phyloP scores from a whole-genome alignment of 1,140 invertebrate genomes.

The Wasmannia auropunctata region DNA sequence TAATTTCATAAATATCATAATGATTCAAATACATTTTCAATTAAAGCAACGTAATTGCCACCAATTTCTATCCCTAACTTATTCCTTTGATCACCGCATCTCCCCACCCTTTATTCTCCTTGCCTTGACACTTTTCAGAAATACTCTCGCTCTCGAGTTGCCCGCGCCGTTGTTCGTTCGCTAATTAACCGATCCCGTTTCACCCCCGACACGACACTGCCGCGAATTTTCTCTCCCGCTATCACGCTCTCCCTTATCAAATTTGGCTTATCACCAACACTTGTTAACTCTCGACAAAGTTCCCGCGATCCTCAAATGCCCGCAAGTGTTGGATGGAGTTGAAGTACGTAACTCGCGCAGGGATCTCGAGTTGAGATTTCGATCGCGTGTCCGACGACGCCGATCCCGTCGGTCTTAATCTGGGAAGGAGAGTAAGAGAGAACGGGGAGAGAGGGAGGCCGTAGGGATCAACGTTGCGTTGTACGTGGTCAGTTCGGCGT shows the following conservation, averaged over 20 bases:
- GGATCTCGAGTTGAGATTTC: background rate
- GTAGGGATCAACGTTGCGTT: slow-evolving; percentile 63
- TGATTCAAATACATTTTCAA: background rate
- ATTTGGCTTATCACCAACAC: slow-evolving; percentile 30
- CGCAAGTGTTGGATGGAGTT: background rate
- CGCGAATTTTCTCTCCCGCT: slow-evolving; percentile 17
- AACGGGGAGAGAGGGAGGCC: background rate
- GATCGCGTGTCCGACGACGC: slow-evolving; percentile 38
- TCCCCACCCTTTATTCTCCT: slow-evolving; percentile 21
- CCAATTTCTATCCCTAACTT: slow-evolving; percentile 11
- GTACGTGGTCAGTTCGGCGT: slow-evolving; percentile 79
- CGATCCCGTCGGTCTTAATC: slow-evolving; percentile 51
- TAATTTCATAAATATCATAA: background rate
- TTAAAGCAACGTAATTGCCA: background rate
- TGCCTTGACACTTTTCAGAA: slow-evolving; percentile 29
- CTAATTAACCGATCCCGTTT: slow-evolving; percentile 42
- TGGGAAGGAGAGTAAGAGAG: background rate
- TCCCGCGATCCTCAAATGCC: slow-evolving; percentile 8
- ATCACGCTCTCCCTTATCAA: slow-evolving; percentile 23
- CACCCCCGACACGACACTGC: slow-evolving; percentile 33
- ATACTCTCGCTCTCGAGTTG: slow-evolving; percentile 9
- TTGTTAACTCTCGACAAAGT: slow-evolving; percentile 47
- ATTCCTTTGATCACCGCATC: slow-evolving; percentile 10
- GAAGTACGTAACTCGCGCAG: background rate
- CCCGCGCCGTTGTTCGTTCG: slow-evolving; percentile 4